Evolutionary conservation across 2,113 vertebrate genomes (phyloP).

Genomic region (Eptesicus fuscus): DNA sequence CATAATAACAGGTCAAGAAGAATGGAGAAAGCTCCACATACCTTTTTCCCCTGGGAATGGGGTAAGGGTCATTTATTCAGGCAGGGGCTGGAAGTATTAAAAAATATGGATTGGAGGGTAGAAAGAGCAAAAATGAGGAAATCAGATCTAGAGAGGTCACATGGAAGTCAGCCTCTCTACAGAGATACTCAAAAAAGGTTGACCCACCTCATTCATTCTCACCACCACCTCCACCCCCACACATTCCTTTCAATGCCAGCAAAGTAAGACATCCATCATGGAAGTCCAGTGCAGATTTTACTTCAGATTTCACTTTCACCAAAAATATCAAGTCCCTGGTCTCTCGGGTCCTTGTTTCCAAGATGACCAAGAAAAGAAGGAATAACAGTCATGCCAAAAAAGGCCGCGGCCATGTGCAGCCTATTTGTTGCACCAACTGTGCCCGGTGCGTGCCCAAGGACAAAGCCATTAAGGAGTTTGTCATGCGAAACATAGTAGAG

Average conservation of each 20-base stretch:
- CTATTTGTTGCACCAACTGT: too few species aligned
- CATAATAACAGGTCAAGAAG: neutral
- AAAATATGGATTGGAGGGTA: neutral
- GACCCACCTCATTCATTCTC: neutral
- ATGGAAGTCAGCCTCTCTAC: fast-evolving
- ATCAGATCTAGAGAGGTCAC: neutral
- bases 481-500: too few species aligned
- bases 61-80: neutral
- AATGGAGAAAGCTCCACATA: neutral
- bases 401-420: too few species aligned
- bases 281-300: neutral
- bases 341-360: too few species aligned
- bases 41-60: neutral
- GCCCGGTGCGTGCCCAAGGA: too few species aligned
- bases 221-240: too few species aligned
- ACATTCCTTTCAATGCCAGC: too few species aligned
- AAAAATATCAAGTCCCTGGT: neutral
- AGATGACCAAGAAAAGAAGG: too few species aligned
- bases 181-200: neutral
- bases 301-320: neutral
- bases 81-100: neutral
- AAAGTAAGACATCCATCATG: neutral
- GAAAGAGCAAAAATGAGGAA: neutral
- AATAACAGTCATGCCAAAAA: too few species aligned
- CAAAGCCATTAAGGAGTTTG: too few species aligned